Evolutionary conservation across 2,113 vertebrate species (phyloP).

Genomic region (Lepus americanus): DNA sequence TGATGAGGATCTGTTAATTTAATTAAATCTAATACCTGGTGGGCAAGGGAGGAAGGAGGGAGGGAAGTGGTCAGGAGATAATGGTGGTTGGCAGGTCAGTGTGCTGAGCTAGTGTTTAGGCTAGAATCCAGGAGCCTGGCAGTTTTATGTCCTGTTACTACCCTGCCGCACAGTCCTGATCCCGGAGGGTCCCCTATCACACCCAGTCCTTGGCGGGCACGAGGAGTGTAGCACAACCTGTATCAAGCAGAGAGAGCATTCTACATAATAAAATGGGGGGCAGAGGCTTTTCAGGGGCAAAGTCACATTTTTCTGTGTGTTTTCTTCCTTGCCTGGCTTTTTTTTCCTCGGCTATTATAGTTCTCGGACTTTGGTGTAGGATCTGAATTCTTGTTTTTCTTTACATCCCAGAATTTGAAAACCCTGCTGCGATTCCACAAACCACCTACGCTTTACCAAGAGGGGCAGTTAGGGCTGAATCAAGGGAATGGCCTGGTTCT

Average conservation of each 20-base stretch:
- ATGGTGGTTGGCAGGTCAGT: conserved; percentile 51
- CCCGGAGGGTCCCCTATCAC: background rate
- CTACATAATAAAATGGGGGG: background rate
- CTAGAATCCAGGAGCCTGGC: conserved; percentile 43
- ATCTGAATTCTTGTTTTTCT: background rate
- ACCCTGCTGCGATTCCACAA: conserved; percentile 30
- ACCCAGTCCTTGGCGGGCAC: background rate
- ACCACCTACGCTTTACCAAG: background rate
- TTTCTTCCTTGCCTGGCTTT: background rate
- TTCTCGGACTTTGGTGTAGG: conserved; percentile 14
- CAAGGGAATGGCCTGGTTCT: background rate
- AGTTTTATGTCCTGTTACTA: background rate
- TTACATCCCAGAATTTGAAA: conserved; percentile 54
- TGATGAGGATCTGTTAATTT: conserved; percentile 74
- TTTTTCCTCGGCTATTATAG: background rate
- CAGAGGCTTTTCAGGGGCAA: background rate
- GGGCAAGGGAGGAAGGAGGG: conserved; percentile 21
- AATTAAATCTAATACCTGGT: conserved; percentile 77
- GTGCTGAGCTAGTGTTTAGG: conserved; percentile 16
- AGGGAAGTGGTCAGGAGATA: conserved; percentile 9
- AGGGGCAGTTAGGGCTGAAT: background rate
- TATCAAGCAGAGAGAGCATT: background rate
- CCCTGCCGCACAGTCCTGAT: background rate
- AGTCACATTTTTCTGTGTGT: background rate
- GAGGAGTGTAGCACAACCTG: background rate